Conservation (phyloP, 2,888 invertebrate species). For the Perithous albicinctus region DNA sequence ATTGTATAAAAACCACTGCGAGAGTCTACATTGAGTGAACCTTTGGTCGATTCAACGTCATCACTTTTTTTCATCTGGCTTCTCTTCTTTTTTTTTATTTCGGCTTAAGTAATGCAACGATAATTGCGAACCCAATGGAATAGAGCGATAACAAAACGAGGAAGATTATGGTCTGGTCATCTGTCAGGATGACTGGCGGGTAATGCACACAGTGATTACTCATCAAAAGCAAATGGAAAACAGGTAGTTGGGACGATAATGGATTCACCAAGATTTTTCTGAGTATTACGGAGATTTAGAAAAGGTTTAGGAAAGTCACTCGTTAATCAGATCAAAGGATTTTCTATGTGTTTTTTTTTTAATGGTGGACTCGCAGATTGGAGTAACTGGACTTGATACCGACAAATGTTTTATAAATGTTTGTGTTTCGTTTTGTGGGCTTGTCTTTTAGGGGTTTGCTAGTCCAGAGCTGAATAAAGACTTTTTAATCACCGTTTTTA, state of each 20-base stretch:
- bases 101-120: background rate
- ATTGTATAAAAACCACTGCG: background rate
- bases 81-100: background rate
- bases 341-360: too few relatives aligned
- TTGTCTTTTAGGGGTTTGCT: too few relatives aligned
- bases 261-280: background rate
- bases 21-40: background rate
- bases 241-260: background rate
- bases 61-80: constrained; percentile 9
- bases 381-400: too few relatives aligned
- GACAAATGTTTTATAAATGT: too few relatives aligned
- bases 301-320: too few relatives aligned
- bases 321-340: too few relatives aligned
- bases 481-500: too few relatives aligned
- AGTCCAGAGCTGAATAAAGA: too few relatives aligned
- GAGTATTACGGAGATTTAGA: too few relatives aligned
- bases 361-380: too few relatives aligned
- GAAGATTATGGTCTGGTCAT: constrained; percentile 13
- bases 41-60: constrained; percentile 20
- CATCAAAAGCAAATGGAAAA: constrained; percentile 32
- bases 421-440: too few relatives aligned
- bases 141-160: background rate
- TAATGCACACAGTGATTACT: constrained; percentile 46
- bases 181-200: constrained; percentile 38
- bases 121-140: background rate